Percentiles rank a stretch among this genome's conserved stretches.
These are phyloP conservation scores for Poecilia picta DNA, from an alignment of 2,797 vertebrate genomes.

Conservation along the genomic window DNA sequence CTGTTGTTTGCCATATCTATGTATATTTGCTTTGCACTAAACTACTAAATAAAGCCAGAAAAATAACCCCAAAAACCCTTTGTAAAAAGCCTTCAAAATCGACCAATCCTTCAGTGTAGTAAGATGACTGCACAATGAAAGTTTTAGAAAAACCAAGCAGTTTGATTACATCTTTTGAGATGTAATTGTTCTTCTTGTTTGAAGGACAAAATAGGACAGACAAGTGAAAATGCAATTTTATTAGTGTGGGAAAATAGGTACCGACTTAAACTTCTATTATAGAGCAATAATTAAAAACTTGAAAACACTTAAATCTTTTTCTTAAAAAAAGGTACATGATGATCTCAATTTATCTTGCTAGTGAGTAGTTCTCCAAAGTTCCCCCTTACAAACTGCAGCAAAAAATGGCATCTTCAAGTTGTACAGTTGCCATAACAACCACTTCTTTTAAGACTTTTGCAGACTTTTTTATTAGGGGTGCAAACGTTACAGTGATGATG, in stretches of 20 bases:
- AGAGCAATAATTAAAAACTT: neutral
- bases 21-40: neutral
- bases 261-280: neutral
- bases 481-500: neutral
- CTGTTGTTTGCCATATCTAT: neutral
- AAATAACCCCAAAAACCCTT: neutral
- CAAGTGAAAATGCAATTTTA: neutral
- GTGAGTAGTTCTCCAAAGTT: neutral
- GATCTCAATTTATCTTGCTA: neutral
- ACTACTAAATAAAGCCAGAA: neutral
- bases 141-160: neutral
- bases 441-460: neutral
- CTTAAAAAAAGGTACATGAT: neutral
- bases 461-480: neutral
- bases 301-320: neutral
- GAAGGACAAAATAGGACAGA: neutral
- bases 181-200: too few relatives aligned
- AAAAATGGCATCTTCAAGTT: neutral
- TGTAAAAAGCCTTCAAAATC: neutral
- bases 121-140: neutral
- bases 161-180: neutral
- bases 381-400: neutral
- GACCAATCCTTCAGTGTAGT: neutral
- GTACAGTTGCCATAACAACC: conserved; percentile 3
- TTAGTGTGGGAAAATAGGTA: neutral